phyloP scores from a whole-genome alignment of 2,113 vertebrate genomes.

The Pristiophorus japonicus region DNA sequence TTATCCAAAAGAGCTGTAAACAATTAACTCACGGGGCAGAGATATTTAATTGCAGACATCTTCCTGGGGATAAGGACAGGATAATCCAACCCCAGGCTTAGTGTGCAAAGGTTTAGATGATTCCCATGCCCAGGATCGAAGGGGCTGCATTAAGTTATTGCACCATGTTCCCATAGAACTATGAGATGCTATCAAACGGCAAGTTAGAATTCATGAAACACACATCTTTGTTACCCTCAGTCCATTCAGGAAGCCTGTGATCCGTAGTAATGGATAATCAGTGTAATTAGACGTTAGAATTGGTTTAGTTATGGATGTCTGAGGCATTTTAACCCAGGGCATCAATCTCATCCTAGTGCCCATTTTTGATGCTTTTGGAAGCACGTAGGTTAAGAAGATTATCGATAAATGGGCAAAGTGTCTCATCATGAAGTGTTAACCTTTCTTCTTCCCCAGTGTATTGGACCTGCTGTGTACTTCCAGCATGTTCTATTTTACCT shows the following conservation, averaged over 20 bases:
- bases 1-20: neutral
- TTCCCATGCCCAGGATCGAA: neutral
- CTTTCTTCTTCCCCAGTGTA: neutral
- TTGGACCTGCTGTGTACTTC: neutral
- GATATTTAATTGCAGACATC: neutral
- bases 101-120: neutral
- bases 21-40: conserved; percentile 15
- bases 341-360: neutral
- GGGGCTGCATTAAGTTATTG: neutral
- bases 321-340: neutral
- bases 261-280: neutral
- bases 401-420: neutral
- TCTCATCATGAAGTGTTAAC: neutral
- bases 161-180: neutral
- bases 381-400: neutral
- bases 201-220: neutral
- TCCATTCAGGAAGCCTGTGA: neutral
- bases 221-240: neutral
- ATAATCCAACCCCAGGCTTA: neutral
- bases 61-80: neutral
- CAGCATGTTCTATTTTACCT: neutral
- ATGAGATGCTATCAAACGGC: neutral
- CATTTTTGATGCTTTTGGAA: neutral
- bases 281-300: neutral
- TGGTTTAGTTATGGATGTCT: neutral